phyloP scores from a whole-genome alignment of 2,888 invertebrate genomes.

The Athalia cordata region DNA sequence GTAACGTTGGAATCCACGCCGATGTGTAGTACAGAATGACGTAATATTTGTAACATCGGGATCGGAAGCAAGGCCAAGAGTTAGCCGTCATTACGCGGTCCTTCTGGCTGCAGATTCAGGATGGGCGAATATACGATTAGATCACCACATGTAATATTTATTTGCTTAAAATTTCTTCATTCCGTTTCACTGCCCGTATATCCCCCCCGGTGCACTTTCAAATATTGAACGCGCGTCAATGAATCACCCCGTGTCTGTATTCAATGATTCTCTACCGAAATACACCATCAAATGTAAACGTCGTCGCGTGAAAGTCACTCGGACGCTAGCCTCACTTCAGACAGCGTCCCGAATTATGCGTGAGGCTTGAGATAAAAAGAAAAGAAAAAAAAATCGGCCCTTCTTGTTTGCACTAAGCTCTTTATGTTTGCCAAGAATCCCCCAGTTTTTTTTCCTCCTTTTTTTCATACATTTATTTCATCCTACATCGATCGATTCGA shows the following conservation, averaged over 20 bases:
- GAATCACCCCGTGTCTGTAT: not conserved
- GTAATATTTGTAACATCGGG: slow-evolving; percentile 43
- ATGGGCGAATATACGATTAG: slow-evolving; percentile 36
- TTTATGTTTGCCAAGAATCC: not conserved
- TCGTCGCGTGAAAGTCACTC: not conserved
- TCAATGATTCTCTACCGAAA: too few relatives aligned
- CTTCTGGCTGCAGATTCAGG: slow-evolving; percentile 15
- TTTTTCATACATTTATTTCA: too few relatives aligned
- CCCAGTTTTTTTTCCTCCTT: not conserved
- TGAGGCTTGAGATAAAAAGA: not conserved
- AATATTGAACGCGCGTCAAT: slow-evolving; percentile 27
- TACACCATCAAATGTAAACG: too few relatives aligned
- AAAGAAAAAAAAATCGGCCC: too few relatives aligned
- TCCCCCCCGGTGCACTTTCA: slow-evolving; percentile 28
- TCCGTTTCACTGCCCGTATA: slow-evolving; percentile 37
- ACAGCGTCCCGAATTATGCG: too few relatives aligned
- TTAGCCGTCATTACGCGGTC: not conserved
- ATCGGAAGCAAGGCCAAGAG: slow-evolving; percentile 38
- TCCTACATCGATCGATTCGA: too few relatives aligned
- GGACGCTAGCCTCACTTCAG: not conserved
- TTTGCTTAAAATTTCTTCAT: slow-evolving; percentile 29
- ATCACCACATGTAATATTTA: slow-evolving; percentile 16
- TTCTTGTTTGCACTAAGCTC: too few relatives aligned
- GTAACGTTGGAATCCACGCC: slow-evolving; percentile 26
- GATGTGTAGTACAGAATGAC: not conserved